Conservation (phyloP, 2,113 vertebrate species). For the Chloebia gouldiae region DNA sequence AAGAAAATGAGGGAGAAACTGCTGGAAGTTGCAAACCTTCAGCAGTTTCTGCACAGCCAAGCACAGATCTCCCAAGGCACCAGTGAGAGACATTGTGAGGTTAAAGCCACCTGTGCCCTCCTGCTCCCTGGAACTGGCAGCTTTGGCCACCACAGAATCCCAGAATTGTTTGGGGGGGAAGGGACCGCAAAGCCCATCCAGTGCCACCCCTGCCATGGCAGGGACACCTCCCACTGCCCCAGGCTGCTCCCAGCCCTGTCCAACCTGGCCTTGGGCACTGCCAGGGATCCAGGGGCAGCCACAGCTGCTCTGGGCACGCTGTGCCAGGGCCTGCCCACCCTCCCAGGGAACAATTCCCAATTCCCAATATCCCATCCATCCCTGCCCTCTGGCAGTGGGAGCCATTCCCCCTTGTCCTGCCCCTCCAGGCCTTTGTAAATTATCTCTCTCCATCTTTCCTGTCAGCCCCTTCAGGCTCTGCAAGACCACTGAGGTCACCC, state of each 20-base stretch:
- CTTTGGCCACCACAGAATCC: background rate
- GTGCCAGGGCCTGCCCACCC: background rate
- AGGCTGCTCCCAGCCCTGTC: background rate
- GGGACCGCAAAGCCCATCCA: accelerated
- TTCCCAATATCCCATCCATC: background rate
- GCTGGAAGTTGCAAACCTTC: background rate
- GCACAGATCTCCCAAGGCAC: accelerated
- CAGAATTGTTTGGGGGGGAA: background rate
- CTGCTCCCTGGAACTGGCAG: background rate
- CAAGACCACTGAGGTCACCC: background rate
- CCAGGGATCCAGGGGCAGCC: background rate
- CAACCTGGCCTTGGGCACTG: background rate
- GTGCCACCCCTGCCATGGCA: background rate
- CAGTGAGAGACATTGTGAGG: background rate
- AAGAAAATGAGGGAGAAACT: background rate
- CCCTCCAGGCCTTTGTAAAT: accelerated
- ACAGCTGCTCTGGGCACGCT: background rate
- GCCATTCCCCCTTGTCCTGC: background rate
- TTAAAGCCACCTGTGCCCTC: background rate
- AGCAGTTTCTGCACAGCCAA: background rate
- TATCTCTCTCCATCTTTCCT: background rate
- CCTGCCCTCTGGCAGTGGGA: accelerated
- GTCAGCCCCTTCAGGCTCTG: background rate
- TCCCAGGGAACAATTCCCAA: background rate
- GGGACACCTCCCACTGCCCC: background rate